Base-by-base conservation (phyloP, 2,888 invertebrate species). In the Polylopha cassiicola region DNA sequence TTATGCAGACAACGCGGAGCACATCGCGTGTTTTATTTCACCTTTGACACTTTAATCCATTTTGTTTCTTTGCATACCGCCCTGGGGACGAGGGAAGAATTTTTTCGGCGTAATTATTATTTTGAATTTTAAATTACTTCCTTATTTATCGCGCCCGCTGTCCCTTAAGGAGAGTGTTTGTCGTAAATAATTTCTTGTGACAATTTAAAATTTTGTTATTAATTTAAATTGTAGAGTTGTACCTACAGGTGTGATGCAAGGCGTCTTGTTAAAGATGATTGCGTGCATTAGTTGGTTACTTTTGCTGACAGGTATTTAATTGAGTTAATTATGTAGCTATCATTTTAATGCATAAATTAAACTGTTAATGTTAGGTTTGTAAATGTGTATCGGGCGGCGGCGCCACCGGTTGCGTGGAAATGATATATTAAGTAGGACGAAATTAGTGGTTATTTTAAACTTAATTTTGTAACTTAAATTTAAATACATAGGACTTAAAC, bases 11-110 rank as follows among this genome's bases (percentile, higher is more conserved):
- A 65, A 68, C 56, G 68, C 65, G 51, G 54, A 67, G 72, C 63
- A 74, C 71, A 70, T 71, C 68, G 59, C 61, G 55, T 79, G 82
- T 84, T 82, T 82, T 82, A 81, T 84, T 78, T 80, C 75, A 84
- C 80, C 84, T 85, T 84, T 85, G 84, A 84, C 82, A 84, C 69
- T 82, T 81, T 82, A 84, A 85, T 85, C 82, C 78, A 84, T 84
- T 85, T 85, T 82, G 79, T 80, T 82, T 78, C 65, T 73, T 76
- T 75, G 65, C 69, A 80, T 75, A 56, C 63, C 59, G 58, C 85
- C 76, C 82, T 49, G 48, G 82, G 80, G 85, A 82, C 55, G 50
- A 75, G 80, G 81, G 74, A 70, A 71, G 66, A 72, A 68, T 70
- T 63, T 68, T 72, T 67, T 69, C 65, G 65, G 77, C 70, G 80